These are phyloP conservation scores for Eilema depressum DNA, from an alignment of 2,888 invertebrate genomes.

Conservation along the genomic window DNA sequence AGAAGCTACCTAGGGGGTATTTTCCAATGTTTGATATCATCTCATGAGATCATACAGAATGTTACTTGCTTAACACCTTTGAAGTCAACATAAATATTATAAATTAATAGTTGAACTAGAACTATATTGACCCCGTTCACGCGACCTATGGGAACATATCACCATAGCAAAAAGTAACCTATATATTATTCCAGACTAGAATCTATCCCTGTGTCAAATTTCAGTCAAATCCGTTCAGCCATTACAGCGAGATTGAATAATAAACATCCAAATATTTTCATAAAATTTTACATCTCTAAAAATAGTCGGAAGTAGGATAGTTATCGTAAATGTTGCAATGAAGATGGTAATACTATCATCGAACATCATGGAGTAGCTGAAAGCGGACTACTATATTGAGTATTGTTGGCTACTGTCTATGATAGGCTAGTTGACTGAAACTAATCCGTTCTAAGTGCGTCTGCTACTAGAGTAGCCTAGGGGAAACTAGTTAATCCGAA, in stretches of 20 bases:
- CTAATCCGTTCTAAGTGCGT: constrained; percentile 30
- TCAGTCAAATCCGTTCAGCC: too few relatives aligned
- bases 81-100: neutral
- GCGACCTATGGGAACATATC: too few relatives aligned
- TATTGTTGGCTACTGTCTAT: constrained; percentile 9
- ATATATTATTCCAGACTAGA: too few relatives aligned
- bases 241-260: too few relatives aligned
- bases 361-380: neutral
- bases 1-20: neutral
- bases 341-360: constrained; percentile 4
- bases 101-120: too few relatives aligned
- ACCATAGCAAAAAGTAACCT: too few relatives aligned
- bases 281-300: too few relatives aligned
- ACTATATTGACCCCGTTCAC: too few relatives aligned
- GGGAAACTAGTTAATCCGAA: constrained; percentile 26
- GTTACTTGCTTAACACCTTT: neutral
- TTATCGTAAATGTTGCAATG: neutral
- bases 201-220: too few relatives aligned
- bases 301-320: neutral
- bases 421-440: constrained; percentile 24
- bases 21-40: too few relatives aligned
- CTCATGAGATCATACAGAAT: neutral
- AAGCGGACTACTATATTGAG: neutral
- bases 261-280: too few relatives aligned
- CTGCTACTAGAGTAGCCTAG: constrained; percentile 15